Conservation (phyloP, 2,113 vertebrate genomes). For the Cavia porcellus region DNA sequence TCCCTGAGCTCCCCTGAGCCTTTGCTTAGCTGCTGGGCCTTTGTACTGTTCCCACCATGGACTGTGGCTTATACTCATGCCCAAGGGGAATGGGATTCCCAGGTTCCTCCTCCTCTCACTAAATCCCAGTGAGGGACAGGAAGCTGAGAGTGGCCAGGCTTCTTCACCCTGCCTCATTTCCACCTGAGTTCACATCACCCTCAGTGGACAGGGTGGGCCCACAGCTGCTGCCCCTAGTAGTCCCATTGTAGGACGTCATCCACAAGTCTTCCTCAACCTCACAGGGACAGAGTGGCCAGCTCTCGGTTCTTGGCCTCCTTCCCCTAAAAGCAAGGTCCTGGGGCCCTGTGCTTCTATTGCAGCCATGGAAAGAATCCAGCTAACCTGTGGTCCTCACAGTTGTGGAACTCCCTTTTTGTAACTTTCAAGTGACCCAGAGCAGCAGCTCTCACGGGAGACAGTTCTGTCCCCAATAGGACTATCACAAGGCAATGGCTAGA, state of each 20-base stretch:
- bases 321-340: neutral
- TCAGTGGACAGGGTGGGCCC: neutral
- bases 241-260: neutral
- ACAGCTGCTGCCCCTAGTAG: neutral
- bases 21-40: neutral
- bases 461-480: neutral
- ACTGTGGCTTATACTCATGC: neutral
- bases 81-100: neutral
- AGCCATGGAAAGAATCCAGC: neutral
- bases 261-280: neutral
- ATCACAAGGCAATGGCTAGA: neutral
- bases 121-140: neutral
- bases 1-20: neutral
- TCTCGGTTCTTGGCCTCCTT: neutral
- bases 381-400: neutral
- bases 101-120: neutral
- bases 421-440: neutral
- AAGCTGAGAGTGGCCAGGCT: neutral
- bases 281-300: neutral
- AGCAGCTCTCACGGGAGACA: neutral
- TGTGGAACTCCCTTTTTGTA: fast-evolving
- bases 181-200: fast-evolving
- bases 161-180: neutral
- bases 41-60: neutral
- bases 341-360: neutral